Percentiles rank a stretch among this genome's conserved stretches.
Conservation (phyloP, 1,140 invertebrate species). For the Diabrotica virgifera region DNA sequence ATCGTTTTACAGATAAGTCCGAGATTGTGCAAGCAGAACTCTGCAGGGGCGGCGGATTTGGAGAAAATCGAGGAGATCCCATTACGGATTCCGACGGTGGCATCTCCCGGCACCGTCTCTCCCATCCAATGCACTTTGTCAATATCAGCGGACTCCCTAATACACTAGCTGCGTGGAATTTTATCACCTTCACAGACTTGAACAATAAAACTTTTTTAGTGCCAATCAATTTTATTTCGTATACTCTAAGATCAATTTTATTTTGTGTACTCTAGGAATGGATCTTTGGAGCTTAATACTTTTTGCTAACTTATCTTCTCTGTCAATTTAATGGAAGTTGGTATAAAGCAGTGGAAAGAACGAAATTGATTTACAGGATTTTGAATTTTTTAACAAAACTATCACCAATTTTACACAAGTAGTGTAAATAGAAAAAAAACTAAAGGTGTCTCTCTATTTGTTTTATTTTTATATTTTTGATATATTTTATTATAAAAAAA, state of each 20-base stretch:
- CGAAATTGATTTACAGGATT: too few relatives aligned
- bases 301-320: too few relatives aligned
- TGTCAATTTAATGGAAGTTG: too few relatives aligned
- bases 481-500: too few relatives aligned
- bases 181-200: not conserved
- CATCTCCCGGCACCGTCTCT: conserved; percentile 34
- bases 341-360: too few relatives aligned
- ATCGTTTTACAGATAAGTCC: conserved; percentile 39
- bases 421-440: too few relatives aligned
- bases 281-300: too few relatives aligned
- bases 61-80: conserved; percentile 70
- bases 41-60: conserved; percentile 66
- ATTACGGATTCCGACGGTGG: conserved; percentile 36
- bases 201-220: conserved; percentile 1
- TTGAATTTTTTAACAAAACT: too few relatives aligned
- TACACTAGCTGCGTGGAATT: conserved; percentile 28
- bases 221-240: conserved; percentile 9
- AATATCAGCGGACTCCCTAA: conserved; percentile 45
- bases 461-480: too few relatives aligned
- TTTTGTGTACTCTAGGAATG: too few relatives aligned
- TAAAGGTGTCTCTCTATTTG: too few relatives aligned
- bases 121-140: conserved; percentile 43
- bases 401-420: too few relatives aligned
- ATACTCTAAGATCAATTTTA: not conserved
- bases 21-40: conserved; percentile 66